Base-by-base conservation (phyloP, 2,888 invertebrate genomes). In the Proisotoma minuta region DNA sequence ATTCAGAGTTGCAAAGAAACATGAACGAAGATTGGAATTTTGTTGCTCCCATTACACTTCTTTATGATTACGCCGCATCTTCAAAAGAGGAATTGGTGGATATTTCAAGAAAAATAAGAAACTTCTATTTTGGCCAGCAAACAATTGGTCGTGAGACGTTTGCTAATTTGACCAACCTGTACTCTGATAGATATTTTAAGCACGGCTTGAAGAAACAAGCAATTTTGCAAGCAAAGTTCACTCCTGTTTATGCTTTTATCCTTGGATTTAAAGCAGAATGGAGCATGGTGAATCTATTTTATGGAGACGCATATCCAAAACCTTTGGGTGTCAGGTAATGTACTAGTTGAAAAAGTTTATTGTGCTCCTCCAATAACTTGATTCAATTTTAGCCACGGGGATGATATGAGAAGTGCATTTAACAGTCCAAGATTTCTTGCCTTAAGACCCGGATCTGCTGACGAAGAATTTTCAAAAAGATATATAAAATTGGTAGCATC, bases 381-480 rank as follows among this genome's bases (percentile, higher is more conserved):
- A n/a, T n/a, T n/a, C n/a, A n/a, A n/a, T n/a, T n/a, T n/a, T 75
- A 78, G 79, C 0, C 83, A 83, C 71, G 81, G 81, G 66, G 83
- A 83, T 73, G 82, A 83, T 71, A 72, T 83, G 20, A 75, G 82
- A 48, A 82, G 82, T 68, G 74, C 82, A 3, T 81, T 82, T 66
- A 78, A 78, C 40, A 77, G 80, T 34, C 79, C 81, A 0, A 51
- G 81, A 1, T 81, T 81, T 71, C 75, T 75, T 10, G 76, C 77
- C 50, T 77, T 81, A 43, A 71, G 72, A 3, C 68, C 68, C 4
- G 67, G 74, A 43, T 77, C 77, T 0, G 71, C 66, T 0, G 79
- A 81, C 60, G 75, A 78, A 0, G 62, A 72, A 48, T 76, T 81
- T 39, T 77, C 79, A 1, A 73, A 76, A 28, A 71, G 75, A 0